Base-by-base conservation (phyloP, 1,140 invertebrate genomes). In the Cephus cinctus region DNA sequence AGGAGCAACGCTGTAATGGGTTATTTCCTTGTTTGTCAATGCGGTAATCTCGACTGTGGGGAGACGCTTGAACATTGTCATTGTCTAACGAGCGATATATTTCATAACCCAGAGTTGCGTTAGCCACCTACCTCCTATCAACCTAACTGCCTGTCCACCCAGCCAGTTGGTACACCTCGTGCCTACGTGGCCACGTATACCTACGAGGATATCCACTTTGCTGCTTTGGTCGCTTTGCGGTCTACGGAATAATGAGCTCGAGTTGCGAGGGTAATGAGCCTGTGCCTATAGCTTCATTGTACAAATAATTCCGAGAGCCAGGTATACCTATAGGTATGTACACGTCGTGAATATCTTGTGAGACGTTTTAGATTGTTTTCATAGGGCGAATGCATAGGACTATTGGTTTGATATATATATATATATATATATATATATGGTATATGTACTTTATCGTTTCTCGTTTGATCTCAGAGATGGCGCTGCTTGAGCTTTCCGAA, bases 211-310 rank as follows among this genome's bases (percentile, higher is more conserved):
- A n/a, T n/a, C n/a, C n/a, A n/a, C n/a, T n/a, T n/a, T 8, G 27
- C 12, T 9, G 27, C 27, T 9, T 36, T 42, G 56, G 54, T 59
- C 58, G 43, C 47, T 61, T 61, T 70, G 64, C 59, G 66, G 65
- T 69, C 34, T 54, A 27, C 32, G 16, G 25, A 51, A 56, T 64
- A 67, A 69, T 65, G 65, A 71, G 65, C 56, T 59, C 36, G 47
- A 50, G 53, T 38, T 49, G 57, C 43, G 41, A 56, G 54, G 53
- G 56, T 66, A 64, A 67, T 63, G 62, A 59, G 61, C 41, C 43
- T 52, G 43, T 43, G 52, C 56, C n/a, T n/a, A n/a, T n/a, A n/a
- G n/a, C 47, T 52, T 44, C 50, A 51, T 15, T 22, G 43, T 58
- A 30, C 50, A 22, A 47, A 30, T 45, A 48, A 57, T 56, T 56